A percentile compares a stretch with the other conserved stretches of the same genome.
These are phyloP conservation scores for Gasterosteus aculeatus DNA, from an alignment of 2,113 vertebrate genomes.

Conservation along the genomic window DNA sequence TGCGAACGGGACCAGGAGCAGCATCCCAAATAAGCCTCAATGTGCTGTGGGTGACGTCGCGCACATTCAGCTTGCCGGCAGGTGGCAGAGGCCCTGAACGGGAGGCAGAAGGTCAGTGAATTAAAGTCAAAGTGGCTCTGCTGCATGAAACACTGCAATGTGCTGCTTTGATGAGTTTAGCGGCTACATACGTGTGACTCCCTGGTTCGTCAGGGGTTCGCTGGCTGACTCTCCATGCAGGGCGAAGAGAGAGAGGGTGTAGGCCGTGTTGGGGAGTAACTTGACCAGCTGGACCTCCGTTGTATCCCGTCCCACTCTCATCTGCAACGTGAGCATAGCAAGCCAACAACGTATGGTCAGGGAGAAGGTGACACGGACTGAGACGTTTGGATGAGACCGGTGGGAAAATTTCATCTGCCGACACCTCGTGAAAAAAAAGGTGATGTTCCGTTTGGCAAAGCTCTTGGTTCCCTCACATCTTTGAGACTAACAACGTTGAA, in stretches of 20 bases:
- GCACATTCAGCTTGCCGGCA: constrained; percentile 84
- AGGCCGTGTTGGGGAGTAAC: constrained; percentile 90
- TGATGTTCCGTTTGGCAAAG: constrained; percentile 53
- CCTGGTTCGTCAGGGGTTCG: constrained; percentile 87
- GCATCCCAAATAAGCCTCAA: constrained; percentile 91
- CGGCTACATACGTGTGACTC: constrained; percentile 88
- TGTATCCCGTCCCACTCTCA: constrained; percentile 83
- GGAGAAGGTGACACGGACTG: constrained; percentile 14
- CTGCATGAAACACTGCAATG: not conserved
- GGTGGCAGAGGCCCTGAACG: constrained; percentile 87
- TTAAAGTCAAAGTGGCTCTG: not conserved
- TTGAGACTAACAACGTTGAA: constrained; percentile 47
- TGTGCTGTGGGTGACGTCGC: constrained; percentile 92
- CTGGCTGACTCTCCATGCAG: constrained; percentile 85
- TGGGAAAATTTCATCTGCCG: constrained; percentile 49
- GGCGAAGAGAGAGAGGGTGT: constrained; percentile 86
- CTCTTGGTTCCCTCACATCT: constrained; percentile 56
- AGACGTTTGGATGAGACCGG: constrained; percentile 33
- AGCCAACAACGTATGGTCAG: constrained; percentile 44
- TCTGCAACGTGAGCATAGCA: constrained; percentile 75
- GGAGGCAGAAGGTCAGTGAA: not conserved
- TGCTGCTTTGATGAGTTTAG: not conserved
- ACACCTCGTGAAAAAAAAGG: constrained; percentile 62
- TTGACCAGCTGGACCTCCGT: constrained; percentile 88
- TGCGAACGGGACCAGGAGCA: constrained; percentile 87